These are phyloP conservation scores for Noctilio leporinus DNA, from an alignment of 2,113 vertebrate species.

Conservation along the genomic window DNA sequence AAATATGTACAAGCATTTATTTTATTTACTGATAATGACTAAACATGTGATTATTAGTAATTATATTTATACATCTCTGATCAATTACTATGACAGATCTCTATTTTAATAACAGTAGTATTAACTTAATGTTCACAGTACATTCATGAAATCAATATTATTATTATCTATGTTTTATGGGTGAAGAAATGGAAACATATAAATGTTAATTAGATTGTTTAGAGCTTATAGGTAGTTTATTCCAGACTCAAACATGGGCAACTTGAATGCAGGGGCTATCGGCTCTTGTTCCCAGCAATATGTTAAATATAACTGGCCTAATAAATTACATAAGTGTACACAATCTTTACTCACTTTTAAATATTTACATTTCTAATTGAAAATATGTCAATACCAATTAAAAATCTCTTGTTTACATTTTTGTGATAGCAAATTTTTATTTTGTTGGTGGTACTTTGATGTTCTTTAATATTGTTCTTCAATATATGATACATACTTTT, in stretches of 20 bases:
- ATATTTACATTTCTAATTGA: neutral
- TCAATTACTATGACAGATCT: neutral
- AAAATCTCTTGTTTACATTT: neutral
- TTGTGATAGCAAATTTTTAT: neutral
- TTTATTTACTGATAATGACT: neutral
- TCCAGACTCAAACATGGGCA: neutral
- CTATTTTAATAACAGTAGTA: neutral
- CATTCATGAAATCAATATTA: neutral
- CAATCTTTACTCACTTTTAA: neutral
- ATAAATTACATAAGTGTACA: neutral
- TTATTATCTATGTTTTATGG: neutral
- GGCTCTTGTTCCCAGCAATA: neutral
- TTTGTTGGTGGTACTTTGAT: neutral
- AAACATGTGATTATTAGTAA: neutral
- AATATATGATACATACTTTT: neutral
- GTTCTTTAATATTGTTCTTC: neutral
- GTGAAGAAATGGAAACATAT: neutral
- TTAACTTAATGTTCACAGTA: neutral
- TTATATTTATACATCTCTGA: neutral
- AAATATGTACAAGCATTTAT: neutral
- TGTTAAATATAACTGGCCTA: neutral
- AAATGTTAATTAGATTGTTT: neutral
- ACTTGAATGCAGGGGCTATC: neutral
- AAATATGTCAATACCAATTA: neutral
- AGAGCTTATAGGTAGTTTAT: neutral